These are phyloP conservation scores for Stigmatopora argus DNA, from an alignment of 2,113 vertebrate species.

Conservation along the genomic window DNA sequence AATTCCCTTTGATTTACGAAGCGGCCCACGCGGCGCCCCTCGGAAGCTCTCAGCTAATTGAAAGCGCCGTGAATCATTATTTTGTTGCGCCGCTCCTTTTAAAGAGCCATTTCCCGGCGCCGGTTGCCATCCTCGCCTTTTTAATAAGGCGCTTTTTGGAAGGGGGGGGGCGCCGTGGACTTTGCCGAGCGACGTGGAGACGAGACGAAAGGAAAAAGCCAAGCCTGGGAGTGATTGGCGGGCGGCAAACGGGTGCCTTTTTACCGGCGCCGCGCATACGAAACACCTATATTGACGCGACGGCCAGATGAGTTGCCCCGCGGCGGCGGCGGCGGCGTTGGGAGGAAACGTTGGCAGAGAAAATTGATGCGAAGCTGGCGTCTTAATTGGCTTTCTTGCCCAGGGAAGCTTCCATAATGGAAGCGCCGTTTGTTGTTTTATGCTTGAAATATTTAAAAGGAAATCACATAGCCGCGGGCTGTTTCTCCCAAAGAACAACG, in stretches of 20 bases:
- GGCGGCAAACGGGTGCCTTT: too few species aligned
- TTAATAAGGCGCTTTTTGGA: not conserved
- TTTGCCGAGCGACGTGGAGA: too few species aligned
- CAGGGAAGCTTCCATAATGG: slow-evolving; percentile 37
- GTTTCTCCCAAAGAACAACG: slow-evolving; percentile 16
- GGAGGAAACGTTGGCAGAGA: slow-evolving; percentile 44
- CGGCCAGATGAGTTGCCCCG: slow-evolving; percentile 50
- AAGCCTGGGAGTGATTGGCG: too few species aligned
- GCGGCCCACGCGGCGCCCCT: not conserved
- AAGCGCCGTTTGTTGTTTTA: slow-evolving; percentile 28
- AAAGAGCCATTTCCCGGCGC: not conserved
- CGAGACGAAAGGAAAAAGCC: too few species aligned
- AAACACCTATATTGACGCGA: slow-evolving; percentile 49
- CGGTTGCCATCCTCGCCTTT: not conserved
- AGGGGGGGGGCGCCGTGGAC: too few species aligned
- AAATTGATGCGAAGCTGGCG: slow-evolving; percentile 56
- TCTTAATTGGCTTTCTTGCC: slow-evolving; percentile 61
- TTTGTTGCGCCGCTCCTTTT: not conserved
- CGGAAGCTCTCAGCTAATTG: slow-evolving; percentile 2
- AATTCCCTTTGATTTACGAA: not conserved
- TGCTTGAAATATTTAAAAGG: slow-evolving; percentile 24
- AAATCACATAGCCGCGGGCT: slow-evolving; percentile 29
- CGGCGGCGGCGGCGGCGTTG: slow-evolving; percentile 35
- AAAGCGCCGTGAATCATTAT: slow-evolving; percentile 6
- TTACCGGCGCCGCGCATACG: slow-evolving; percentile 24